phyloP scores from a whole-genome alignment of 2,113 vertebrate genomes.

The Burhinus oedicnemus region DNA sequence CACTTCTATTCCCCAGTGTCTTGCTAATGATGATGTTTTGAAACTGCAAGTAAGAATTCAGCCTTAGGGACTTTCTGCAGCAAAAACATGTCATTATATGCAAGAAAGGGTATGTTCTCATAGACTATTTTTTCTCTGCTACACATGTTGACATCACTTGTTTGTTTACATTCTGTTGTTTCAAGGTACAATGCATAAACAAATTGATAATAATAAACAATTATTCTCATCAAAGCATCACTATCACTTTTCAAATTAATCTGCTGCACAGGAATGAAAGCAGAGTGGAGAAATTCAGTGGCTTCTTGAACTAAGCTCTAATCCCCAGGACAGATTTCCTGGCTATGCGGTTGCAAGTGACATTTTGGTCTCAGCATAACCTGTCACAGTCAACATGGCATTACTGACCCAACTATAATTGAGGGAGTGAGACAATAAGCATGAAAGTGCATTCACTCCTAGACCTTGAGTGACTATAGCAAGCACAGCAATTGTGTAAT shows the following conservation, averaged over 20 bases:
- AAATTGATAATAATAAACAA: background rate
- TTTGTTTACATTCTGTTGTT: conserved; percentile 34
- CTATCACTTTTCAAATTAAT: background rate
- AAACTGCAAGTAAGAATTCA: conserved; percentile 33
- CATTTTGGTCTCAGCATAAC: background rate
- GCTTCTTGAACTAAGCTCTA: background rate
- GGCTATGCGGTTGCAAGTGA: background rate
- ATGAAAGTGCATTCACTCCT: background rate
- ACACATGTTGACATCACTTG: background rate
- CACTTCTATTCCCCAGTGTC: conserved; percentile 29
- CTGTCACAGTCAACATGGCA: background rate
- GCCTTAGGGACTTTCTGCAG: conserved; percentile 45
- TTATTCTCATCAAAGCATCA: background rate
- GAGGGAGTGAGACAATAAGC: background rate
- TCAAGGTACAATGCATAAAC: background rate
- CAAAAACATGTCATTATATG: conserved; percentile 68
- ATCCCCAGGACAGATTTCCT: background rate
- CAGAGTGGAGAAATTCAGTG: background rate
- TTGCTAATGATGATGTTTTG: conserved; percentile 55
- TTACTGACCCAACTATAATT: background rate
- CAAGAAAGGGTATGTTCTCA: conserved; percentile 41
- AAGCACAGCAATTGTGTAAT: background rate
- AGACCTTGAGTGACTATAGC: background rate
- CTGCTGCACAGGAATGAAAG: background rate
- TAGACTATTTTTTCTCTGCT: conserved; percentile 38